Evolutionary conservation across 92 coral and sea anemone species (phyloP).

Genomic region (Phenganax marumi): DNA sequence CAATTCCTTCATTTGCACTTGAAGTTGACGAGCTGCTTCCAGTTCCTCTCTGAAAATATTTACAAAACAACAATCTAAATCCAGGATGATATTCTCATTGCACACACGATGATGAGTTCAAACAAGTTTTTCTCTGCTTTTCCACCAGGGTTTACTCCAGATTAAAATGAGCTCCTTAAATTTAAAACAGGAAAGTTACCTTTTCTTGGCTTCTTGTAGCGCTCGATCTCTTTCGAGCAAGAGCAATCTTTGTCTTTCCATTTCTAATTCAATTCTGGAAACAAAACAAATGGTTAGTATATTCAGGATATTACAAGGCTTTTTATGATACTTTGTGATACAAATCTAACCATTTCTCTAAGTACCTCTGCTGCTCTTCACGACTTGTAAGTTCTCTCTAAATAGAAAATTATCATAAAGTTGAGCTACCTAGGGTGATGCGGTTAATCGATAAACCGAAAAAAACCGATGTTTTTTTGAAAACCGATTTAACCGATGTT

Average conservation of each 20-base stretch:
- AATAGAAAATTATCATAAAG: background rate
- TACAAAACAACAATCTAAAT: background rate
- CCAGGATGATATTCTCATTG: background rate
- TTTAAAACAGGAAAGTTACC: constrained; percentile 51
- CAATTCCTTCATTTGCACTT: constrained; percentile 82
- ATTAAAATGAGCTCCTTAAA: background rate
- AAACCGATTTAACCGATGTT: no score
- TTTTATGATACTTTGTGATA: background rate
- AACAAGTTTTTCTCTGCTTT: background rate
- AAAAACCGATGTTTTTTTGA: no score
- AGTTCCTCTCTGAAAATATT: constrained; percentile 61
- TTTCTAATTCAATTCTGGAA: constrained; percentile 73
- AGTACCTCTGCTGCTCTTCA: constrained; percentile 34
- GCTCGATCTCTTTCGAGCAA: constrained; percentile 71
- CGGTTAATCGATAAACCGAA: no score
- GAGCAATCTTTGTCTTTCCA: constrained; percentile 81
- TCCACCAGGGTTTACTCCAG: background rate
- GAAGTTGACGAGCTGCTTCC: constrained; percentile 77
- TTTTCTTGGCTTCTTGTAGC: constrained; percentile 75
- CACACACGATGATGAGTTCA: background rate
- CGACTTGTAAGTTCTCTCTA: constrained; percentile 23
- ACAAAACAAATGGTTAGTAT: background rate
- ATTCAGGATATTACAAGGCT: background rate
- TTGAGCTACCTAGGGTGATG: background rate
- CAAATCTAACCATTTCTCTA: background rate